Conservation (phyloP, 2,113 vertebrate species). For the Cinclus mexicanus region DNA sequence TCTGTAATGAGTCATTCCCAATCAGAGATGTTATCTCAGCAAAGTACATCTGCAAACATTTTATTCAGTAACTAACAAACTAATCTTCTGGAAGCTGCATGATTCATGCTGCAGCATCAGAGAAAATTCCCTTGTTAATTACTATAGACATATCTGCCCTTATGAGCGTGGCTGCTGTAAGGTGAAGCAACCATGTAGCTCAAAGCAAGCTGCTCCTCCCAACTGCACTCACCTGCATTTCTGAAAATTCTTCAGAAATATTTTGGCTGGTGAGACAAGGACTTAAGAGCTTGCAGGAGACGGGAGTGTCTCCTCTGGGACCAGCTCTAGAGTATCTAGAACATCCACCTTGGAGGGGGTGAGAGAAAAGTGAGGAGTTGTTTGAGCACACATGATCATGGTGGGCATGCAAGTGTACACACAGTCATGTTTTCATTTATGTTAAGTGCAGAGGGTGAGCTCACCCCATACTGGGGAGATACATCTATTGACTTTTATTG, state of each 20-base stretch:
- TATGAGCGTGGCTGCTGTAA: background rate
- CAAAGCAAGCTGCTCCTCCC: background rate
- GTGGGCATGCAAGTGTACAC: background rate
- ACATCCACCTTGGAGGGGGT: background rate
- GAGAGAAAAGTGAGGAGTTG: background rate
- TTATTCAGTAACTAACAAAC: background rate
- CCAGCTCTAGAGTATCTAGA: background rate
- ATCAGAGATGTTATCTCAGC: background rate
- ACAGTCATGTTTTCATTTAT: background rate
- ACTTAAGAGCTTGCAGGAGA: background rate
- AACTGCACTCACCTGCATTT: background rate
- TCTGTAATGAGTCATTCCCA: background rate
- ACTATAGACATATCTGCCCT: background rate
- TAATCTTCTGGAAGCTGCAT: background rate
- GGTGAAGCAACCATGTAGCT: background rate
- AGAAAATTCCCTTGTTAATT: slow-evolving; percentile 26
- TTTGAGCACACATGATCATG: background rate
- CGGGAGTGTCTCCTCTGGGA: background rate
- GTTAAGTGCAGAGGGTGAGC: background rate
- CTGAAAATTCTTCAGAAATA: background rate
- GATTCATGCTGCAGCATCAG: background rate
- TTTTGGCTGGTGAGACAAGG: background rate
- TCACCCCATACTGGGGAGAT: background rate
- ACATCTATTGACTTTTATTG: background rate
- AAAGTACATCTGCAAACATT: slow-evolving; percentile 37